Evolutionary conservation across 2,113 vertebrate species (phyloP), one percentile per base, ranked within the genome.

Genomic region (Gasterosteus aculeatus): DNA sequence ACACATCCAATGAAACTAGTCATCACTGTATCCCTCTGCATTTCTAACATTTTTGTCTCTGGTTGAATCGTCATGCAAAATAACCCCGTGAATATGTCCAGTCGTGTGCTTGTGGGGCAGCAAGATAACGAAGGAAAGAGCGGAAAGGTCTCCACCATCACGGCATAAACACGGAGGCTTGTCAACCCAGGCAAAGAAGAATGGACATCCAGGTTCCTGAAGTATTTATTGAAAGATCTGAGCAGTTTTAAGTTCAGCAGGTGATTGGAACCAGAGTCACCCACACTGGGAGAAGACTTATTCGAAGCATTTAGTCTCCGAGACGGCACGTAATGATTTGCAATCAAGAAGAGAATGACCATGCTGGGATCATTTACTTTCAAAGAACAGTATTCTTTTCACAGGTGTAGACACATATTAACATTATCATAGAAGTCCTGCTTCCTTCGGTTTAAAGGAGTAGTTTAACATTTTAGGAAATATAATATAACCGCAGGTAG

Each of bases 21-120:
- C 74, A 86, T 83, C 74, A 57, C 47, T 67, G 47, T 75, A 58
- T 66, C 38, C 77, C 22, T 75, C 51, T 35, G 82, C n/a, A 19
- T n/a, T 35, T 10, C 29, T 33, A 65, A 64, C 62, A 62, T 75
- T 69, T 83, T 41, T 46, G 29, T 54, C 16, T 80, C 44, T 41
- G 14, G 18, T 29, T 60, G 49, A 56, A 44, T 41, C 54, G 61
- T 80, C 42, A 57, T 58, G 65, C 78, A 72, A 49, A 49, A 72
- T 78, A 75, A 82, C 71, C 54, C 58, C n/a, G 64, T 69, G 72
- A 83, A 85, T 66, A 59, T 78, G 61, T 56, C 64, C 68, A 83
- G 57, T 72, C 82, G 69, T 77, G 82, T 59, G 77, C 53, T 62
- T 1, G 4, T 26, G 60, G 56, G 61, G 49, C 57, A 69, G n/a